These are phyloP conservation scores for Montipora capitata DNA, from an alignment of 92 coral and sea anemone species.

Conservation along the genomic window DNA sequence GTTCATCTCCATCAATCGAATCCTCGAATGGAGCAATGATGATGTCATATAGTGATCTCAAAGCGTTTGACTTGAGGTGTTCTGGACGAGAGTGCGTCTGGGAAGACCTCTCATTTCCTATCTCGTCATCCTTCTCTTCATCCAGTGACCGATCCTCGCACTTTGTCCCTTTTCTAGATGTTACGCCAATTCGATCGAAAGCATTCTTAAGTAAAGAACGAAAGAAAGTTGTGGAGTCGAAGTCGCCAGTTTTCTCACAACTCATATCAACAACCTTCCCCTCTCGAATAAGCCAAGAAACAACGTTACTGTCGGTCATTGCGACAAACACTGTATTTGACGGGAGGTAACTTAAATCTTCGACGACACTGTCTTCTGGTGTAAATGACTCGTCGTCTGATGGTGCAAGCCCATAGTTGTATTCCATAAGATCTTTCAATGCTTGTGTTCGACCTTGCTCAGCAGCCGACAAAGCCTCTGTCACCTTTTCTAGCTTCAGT, in stretches of 20 bases:
- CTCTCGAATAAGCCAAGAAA: neutral
- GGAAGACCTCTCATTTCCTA: neutral
- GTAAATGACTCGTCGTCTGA: neutral
- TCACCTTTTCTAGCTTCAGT: neutral
- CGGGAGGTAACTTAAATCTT: neutral
- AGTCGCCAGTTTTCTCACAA: neutral
- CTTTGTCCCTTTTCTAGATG: neutral
- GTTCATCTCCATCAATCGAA: conserved; percentile 15
- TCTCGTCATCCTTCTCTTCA: neutral
- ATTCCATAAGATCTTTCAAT: conserved; percentile 20
- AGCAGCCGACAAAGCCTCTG: conserved; percentile 10
- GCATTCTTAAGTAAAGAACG: neutral
- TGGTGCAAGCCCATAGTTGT: neutral
- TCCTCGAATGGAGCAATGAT: conserved; percentile 5
- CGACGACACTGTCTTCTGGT: neutral
- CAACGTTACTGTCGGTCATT: neutral
- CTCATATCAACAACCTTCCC: neutral
- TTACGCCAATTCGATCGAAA: neutral
- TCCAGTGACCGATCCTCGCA: conserved; percentile 51
- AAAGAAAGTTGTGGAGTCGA: neutral
- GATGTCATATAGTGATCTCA: neutral
- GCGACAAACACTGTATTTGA: neutral
- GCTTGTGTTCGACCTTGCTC: conserved; percentile 36
- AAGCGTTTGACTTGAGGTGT: neutral
- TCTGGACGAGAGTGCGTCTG: no score